Evolutionary conservation across 2,797 vertebrate genomes (phyloP).

Genomic region (Selene dorsalis): DNA sequence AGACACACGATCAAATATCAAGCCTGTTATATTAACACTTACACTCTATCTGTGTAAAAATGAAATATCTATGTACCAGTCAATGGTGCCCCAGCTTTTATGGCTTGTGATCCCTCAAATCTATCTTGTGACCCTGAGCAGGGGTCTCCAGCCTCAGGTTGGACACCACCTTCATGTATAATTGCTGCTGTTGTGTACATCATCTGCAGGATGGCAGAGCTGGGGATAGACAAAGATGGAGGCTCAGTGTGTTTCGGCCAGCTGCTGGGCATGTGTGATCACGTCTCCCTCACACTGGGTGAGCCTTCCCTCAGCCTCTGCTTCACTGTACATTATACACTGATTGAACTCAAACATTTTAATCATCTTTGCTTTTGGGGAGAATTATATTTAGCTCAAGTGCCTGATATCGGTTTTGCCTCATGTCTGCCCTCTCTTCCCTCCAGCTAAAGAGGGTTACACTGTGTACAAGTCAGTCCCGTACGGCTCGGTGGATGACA

Average conservation of each 20-base stretch:
- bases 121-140: background rate
- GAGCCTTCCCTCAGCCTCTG: slow-evolving; percentile 48
- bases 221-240: slow-evolving; percentile 77
- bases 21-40: background rate
- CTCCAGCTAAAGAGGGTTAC: slow-evolving; percentile 82
- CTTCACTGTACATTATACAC: no score
- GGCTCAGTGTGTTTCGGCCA: slow-evolving; percentile 91
- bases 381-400: background rate
- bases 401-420: background rate
- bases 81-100: no score
- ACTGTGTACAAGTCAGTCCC: slow-evolving; percentile 92
- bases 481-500: slow-evolving; percentile 90
- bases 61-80: background rate
- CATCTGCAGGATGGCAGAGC: slow-evolving; percentile 80
- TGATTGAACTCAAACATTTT: no score
- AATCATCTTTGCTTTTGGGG: no score
- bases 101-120: background rate
- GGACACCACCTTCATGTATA: background rate
- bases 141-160: background rate
- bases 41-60: background rate
- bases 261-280: slow-evolving; percentile 94
- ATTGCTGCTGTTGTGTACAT: slow-evolving; percentile 1
- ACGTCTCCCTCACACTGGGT: slow-evolving; percentile 93
- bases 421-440: background rate
- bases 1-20: slow-evolving; percentile 14